phyloP scores from a whole-genome alignment of 1,140 invertebrate genomes.

The Atta cephalotes region DNA sequence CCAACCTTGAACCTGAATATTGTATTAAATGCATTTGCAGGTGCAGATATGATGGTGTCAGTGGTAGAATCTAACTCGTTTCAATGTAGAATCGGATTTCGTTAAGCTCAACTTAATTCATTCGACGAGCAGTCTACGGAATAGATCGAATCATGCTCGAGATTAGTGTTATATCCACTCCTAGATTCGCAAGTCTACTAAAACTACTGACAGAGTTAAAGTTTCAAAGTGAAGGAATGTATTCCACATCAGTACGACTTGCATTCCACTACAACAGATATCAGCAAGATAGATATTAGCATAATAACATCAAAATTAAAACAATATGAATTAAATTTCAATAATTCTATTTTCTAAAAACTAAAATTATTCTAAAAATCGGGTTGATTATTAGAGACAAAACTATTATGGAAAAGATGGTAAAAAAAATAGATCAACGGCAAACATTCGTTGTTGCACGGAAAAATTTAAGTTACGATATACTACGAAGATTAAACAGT shows the following conservation, averaged over 20 bases:
- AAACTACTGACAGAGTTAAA: constrained; percentile 25
- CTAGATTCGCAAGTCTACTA: background rate
- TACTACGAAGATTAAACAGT: background rate
- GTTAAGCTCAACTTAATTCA: constrained; percentile 36
- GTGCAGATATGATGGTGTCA: background rate
- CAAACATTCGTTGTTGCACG: background rate
- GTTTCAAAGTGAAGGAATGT: constrained; percentile 1
- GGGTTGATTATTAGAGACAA: background rate
- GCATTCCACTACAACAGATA: background rate
- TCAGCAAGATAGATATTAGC: background rate
- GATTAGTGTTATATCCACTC: constrained; percentile 29
- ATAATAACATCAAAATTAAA: background rate
- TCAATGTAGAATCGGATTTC: constrained; percentile 3
- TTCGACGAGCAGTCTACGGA: constrained; percentile 5
- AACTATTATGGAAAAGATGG: background rate
- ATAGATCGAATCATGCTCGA: constrained; percentile 28
- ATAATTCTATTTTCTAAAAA: background rate
- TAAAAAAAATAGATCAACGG: background rate
- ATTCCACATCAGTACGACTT: background rate
- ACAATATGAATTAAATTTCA: background rate
- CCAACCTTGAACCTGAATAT: background rate
- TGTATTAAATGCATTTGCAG: background rate
- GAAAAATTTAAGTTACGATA: background rate
- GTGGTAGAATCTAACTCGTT: background rate
- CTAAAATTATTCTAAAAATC: background rate